A percentile compares a stretch with the other conserved stretches of the same genome.
phyloP scores from a whole-genome alignment of 2,797 vertebrate genomes.

The Sebastes minor region DNA sequence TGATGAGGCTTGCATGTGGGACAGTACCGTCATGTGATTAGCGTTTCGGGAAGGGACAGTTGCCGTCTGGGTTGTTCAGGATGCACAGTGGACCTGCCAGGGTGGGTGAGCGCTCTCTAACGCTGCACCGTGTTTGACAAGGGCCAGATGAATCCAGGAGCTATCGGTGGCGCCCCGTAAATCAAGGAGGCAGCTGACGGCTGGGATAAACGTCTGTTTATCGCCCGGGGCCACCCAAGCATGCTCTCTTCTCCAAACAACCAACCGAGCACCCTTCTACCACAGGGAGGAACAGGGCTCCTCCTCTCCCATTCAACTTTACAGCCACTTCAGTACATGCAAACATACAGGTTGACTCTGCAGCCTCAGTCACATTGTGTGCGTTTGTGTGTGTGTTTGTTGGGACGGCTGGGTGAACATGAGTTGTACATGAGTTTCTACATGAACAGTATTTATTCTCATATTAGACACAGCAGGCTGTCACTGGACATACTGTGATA shows the following conservation, averaged over 20 bases:
- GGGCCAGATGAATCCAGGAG: slow-evolving; percentile 99
- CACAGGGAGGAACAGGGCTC: slow-evolving; percentile 60
- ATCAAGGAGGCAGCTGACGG: slow-evolving; percentile 99
- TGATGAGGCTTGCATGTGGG: slow-evolving; percentile 75
- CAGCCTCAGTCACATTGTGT: neutral
- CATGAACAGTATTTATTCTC: neutral
- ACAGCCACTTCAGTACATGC: slow-evolving; percentile 33
- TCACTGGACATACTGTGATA: neutral
- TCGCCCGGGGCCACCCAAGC: slow-evolving; percentile 91
- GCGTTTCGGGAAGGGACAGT: slow-evolving; percentile 86
- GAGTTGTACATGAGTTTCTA: slow-evolving; percentile 6
- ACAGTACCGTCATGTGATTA: slow-evolving; percentile 80
- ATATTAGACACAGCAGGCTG: slow-evolving; percentile 8
- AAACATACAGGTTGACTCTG: slow-evolving; percentile 36
- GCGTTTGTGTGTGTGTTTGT: slow-evolving; percentile 11
- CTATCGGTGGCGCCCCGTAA: slow-evolving; percentile 96
- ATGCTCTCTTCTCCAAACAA: slow-evolving; percentile 78
- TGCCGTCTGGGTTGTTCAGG: slow-evolving; percentile 87
- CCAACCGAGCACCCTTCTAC: slow-evolving; percentile 78
- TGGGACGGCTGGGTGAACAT: slow-evolving; percentile 9
- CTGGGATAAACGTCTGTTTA: slow-evolving; percentile 98
- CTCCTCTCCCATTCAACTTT: slow-evolving; percentile 57
- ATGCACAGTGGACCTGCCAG: slow-evolving; percentile 96
- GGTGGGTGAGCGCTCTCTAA: slow-evolving; percentile 89
- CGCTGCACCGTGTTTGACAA: slow-evolving; percentile 95